Evolutionary conservation across 2,113 vertebrate genomes (phyloP), one percentile per base, ranked within the genome.

Genomic region (Osmerus eperlanus): DNA sequence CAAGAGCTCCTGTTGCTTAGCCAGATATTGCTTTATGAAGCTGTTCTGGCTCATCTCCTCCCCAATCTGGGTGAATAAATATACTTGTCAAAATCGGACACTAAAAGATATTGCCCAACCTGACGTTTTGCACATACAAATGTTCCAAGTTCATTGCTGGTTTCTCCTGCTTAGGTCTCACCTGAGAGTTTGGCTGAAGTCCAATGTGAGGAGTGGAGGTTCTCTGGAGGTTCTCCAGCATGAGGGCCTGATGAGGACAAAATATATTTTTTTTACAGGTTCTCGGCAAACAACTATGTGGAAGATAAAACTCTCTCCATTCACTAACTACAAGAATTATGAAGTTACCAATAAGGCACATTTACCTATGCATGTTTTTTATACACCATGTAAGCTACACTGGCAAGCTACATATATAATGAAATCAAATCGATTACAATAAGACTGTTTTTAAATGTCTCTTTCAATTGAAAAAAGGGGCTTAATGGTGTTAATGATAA

Each of bases 41-140:
- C 94, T 96, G 90, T 97, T 97, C 82, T 96, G 93, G 86, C 95
- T 96, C 95, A 97, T 97, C 89, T 97, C 95, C 86, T 97, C 95
- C 0, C 94, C 95, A 81, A 97, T 97, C 95, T 97, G 83, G 58
- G 70, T 82, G n/a, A 11, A 53, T 6, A 16, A 36, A 28, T 47
- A 59, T 55, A 19, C 5, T 19, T 15, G 3, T 23, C 13, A 2
- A 55, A 6, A 14, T 19, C 36, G 3, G 14, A 19, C 25, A 19
- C 28, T 12, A 47, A 12, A 47, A 1, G 41, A 47, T 36, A 36
- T 6, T 36, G 7, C 32, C 32, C 32, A 7, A 36, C 4, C 7
- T 4, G 32, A 36, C 7, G 32, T 36, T 36, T 4, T 36, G 32
- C 32, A 36, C 32, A 36, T 36, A 36, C 4, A 36, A 36, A 36